These are phyloP conservation scores for Xenopus laevis DNA, from an alignment of 2,113 vertebrate genomes.

Conservation along the genomic window DNA sequence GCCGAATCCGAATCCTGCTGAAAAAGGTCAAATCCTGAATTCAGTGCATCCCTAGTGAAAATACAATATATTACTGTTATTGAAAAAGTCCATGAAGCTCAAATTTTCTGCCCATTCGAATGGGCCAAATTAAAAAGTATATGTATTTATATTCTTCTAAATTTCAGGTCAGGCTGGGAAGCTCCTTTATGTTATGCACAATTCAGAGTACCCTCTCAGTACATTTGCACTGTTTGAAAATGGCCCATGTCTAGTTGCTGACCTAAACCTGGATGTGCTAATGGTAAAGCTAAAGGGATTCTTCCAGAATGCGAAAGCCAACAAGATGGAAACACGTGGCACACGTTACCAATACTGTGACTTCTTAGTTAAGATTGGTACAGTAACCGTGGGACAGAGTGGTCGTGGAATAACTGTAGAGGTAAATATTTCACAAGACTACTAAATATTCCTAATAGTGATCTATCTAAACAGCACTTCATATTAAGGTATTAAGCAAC, in stretches of 20 bases:
- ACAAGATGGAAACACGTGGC: constrained; percentile 94
- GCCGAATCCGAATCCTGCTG: too few species aligned
- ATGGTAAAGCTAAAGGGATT: constrained; percentile 97
- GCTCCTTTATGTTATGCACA: constrained; percentile 96
- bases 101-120: too few species aligned
- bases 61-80: too few species aligned
- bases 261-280: constrained; percentile 90
- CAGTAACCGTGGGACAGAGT: constrained; percentile 90
- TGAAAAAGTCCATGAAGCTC: too few species aligned
- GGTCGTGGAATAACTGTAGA: constrained; percentile 92
- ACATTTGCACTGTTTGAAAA: constrained; percentile 91
- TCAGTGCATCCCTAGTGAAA: too few species aligned
- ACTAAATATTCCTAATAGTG: too few species aligned
- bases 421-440: constrained; percentile 58
- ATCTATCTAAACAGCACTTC: neutral
- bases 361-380: constrained; percentile 92
- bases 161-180: constrained; percentile 83
- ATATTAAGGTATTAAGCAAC: too few species aligned
- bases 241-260: constrained; percentile 85
- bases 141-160: too few species aligned
- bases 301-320: constrained; percentile 95
- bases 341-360: constrained; percentile 92
- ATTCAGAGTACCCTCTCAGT: constrained; percentile 90
- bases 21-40: too few species aligned
- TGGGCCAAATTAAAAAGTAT: too few species aligned